A percentile compares a stretch with the other conserved stretches of the same genome.
Evolutionary conservation across 2,113 vertebrate species (phyloP).

Genomic region (Epinephelus cyanopodus): DNA sequence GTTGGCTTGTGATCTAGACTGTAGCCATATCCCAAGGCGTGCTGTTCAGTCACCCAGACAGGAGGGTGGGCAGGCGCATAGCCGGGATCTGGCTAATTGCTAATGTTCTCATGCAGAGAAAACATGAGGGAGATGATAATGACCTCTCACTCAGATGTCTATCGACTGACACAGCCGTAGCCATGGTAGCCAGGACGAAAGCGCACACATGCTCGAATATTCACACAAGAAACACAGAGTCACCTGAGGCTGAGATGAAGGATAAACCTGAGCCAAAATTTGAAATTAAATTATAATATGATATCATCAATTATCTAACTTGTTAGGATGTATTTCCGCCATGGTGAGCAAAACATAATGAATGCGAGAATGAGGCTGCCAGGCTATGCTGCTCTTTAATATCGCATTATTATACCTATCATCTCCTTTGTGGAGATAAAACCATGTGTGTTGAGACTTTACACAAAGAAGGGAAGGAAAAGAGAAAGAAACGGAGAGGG

Average conservation of each 20-base stretch:
- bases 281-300: slow-evolving; percentile 71
- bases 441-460: slow-evolving; percentile 29
- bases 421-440: slow-evolving; percentile 42
- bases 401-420: slow-evolving; percentile 56
- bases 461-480: slow-evolving; percentile 24
- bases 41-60: slow-evolving; percentile 48
- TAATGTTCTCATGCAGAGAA: slow-evolving; percentile 75
- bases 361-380: slow-evolving; percentile 40
- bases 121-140: slow-evolving; percentile 73
- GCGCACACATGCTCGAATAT: not conserved
- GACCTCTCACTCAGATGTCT: slow-evolving; percentile 68
- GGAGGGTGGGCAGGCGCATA: slow-evolving; percentile 17
- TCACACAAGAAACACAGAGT: slow-evolving; percentile 38
- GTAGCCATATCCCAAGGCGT: slow-evolving; percentile 41
- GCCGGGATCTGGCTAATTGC: slow-evolving; percentile 67
- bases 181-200: slow-evolving; percentile 62
- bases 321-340: slow-evolving; percentile 60
- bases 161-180: slow-evolving; percentile 61
- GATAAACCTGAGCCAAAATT: slow-evolving; percentile 53
- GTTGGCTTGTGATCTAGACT: slow-evolving; percentile 46
- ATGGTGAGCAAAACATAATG: slow-evolving; percentile 50
- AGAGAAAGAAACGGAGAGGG: slow-evolving; percentile 8
- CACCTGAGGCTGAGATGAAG: slow-evolving; percentile 61
- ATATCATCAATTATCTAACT: slow-evolving; percentile 72
- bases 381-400: slow-evolving; percentile 48